phyloP scores from a whole-genome alignment of 1,140 invertebrate species.

The Diuraphis noxia region DNA sequence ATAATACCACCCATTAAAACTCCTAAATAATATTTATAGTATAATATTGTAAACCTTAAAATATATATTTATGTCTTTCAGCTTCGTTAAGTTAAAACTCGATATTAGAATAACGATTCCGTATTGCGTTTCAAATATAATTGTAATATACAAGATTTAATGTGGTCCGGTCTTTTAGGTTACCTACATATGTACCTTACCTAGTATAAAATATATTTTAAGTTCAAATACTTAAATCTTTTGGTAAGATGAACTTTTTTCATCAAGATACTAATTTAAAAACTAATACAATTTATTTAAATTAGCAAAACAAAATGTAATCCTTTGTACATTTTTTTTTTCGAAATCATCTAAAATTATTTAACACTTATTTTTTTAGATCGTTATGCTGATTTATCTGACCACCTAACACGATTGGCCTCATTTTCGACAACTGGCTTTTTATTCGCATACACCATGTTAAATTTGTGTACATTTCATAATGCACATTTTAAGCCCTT shows the following conservation, averaged over 20 bases:
- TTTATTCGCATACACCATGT: conserved; percentile 90
- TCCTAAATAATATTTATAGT: not conserved
- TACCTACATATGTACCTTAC: too few species aligned
- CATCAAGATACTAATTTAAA: too few species aligned
- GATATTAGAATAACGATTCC: not conserved
- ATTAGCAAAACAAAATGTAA: not conserved
- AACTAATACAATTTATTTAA: not conserved
- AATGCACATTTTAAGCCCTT: conserved; percentile 80
- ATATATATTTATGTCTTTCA: not conserved
- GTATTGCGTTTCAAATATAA: too few species aligned
- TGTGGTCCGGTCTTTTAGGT: not conserved
- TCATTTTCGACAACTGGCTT: conserved; percentile 96
- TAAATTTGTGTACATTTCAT: conserved; percentile 96
- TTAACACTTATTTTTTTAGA: conserved; percentile 63
- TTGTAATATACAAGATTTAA: not conserved
- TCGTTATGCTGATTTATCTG: too few species aligned
- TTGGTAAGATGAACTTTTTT: too few species aligned
- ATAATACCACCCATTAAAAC: not conserved
- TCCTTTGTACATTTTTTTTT: conserved; percentile 16
- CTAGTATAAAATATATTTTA: not conserved
- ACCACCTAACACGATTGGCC: conserved; percentile 86
- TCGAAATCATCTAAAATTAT: conserved; percentile 57
- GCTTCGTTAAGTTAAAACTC: not conserved
- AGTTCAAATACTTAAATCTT: too few species aligned
- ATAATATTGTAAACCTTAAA: not conserved